These are phyloP conservation scores for Pseudomyrmex concolor DNA, from an alignment of 1,140 invertebrate species.

Conservation along the genomic window DNA sequence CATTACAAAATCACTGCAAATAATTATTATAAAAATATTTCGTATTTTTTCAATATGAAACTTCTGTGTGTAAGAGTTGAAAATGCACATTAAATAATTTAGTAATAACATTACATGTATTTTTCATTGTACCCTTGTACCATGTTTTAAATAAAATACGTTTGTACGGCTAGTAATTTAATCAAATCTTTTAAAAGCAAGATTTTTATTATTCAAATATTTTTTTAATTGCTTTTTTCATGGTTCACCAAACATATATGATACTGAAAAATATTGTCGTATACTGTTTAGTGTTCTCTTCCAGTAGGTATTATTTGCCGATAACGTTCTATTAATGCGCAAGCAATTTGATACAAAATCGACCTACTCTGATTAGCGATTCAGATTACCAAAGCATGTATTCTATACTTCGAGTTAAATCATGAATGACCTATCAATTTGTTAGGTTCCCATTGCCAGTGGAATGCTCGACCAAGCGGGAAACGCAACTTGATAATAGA, in stretches of 20 bases:
- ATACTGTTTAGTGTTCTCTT: background rate
- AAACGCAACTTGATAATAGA: constrained; percentile 19
- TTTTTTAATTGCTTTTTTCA: background rate
- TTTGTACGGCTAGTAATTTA: background rate
- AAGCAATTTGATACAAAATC: constrained; percentile 25
- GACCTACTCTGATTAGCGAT: constrained; percentile 60
- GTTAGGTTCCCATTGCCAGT: constrained; percentile 33
- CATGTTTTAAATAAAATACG: background rate
- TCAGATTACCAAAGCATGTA: constrained; percentile 50
- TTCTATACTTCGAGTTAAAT: constrained; percentile 46
- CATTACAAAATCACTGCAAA: background rate
- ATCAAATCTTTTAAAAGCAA: background rate
- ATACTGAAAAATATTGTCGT: background rate
- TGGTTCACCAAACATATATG: background rate
- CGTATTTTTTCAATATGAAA: background rate
- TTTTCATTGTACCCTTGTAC: background rate
- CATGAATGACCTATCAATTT: constrained; percentile 57
- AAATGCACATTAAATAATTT: no score
- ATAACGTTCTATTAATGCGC: background rate
- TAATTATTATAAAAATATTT: background rate
- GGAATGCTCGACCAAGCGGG: background rate
- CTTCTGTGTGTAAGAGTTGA: no score
- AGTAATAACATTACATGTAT: background rate
- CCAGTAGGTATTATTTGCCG: background rate
- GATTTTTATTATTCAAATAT: no score